phyloP scores from a whole-genome alignment of 2,888 invertebrate genomes.

The Lamellibrachia satsuma region DNA sequence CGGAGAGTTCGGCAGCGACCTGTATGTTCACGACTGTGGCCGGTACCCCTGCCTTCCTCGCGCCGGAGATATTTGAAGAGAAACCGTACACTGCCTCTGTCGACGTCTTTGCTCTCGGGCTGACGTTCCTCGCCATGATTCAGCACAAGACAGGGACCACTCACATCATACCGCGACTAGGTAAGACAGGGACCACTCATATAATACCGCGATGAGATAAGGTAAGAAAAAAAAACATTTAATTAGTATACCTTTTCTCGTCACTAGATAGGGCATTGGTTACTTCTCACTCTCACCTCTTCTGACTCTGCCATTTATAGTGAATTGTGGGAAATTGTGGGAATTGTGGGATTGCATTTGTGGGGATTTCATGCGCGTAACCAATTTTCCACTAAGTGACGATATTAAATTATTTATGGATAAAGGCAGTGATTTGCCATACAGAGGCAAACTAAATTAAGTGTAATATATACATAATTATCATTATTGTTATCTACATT shows the following conservation, averaged over 20 bases:
- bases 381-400: too few species aligned
- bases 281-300: not conserved
- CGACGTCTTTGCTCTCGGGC: constrained; percentile 8
- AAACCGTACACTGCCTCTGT: not conserved
- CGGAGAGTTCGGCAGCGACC: not conserved
- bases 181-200: not conserved
- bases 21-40: constrained; percentile 1
- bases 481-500: too few species aligned
- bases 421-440: too few species aligned
- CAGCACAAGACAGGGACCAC: not conserved
- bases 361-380: too few species aligned
- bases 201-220: not conserved
- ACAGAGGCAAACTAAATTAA: too few species aligned
- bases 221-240: not conserved
- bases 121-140: constrained; percentile 7
- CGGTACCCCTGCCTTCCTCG: constrained; percentile 22
- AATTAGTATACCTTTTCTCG: not conserved
- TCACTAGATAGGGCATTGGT: not conserved
- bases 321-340: too few species aligned
- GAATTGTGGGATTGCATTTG: too few species aligned
- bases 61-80: constrained; percentile 23
- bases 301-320: too few species aligned
- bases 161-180: not conserved
- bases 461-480: too few species aligned
- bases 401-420: too few species aligned